These are phyloP conservation scores for Etia nguti DNA, from an alignment of 2,113 vertebrate species.

Conservation along the genomic window DNA sequence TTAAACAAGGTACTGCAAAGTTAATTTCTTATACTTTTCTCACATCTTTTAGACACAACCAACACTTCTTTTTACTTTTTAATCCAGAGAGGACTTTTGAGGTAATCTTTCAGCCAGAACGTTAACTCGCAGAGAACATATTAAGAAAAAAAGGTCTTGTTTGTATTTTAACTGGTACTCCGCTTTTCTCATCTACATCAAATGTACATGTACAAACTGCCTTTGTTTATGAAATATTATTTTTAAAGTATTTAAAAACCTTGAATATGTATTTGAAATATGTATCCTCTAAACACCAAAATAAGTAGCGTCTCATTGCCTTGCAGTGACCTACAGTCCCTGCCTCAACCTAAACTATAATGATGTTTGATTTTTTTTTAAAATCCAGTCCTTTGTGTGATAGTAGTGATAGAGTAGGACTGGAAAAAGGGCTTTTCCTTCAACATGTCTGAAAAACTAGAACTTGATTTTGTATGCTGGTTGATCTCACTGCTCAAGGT, in stretches of 20 bases:
- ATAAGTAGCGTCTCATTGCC: neutral
- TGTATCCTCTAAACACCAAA: neutral
- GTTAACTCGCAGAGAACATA: neutral
- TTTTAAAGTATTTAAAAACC: neutral
- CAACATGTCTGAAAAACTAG: neutral
- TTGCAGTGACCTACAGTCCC: neutral
- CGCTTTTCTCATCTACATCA: neutral
- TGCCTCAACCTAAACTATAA: neutral
- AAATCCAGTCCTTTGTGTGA: neutral
- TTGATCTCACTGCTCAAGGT: neutral
- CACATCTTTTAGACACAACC: neutral
- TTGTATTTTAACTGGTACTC: neutral
- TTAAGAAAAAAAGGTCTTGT: neutral
- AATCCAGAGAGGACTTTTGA: neutral
- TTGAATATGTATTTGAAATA: neutral
- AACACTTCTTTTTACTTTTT: neutral
- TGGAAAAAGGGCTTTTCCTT: neutral
- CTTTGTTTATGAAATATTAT: neutral
- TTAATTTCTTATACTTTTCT: neutral
- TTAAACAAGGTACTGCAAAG: neutral
- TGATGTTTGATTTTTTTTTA: neutral
- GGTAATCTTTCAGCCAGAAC: neutral
- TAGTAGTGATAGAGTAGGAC: neutral
- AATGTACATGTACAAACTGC: neutral
- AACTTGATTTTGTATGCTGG: neutral